Conservation (phyloP, 1,140 invertebrate genomes). For the Diachasma alloeum region DNA sequence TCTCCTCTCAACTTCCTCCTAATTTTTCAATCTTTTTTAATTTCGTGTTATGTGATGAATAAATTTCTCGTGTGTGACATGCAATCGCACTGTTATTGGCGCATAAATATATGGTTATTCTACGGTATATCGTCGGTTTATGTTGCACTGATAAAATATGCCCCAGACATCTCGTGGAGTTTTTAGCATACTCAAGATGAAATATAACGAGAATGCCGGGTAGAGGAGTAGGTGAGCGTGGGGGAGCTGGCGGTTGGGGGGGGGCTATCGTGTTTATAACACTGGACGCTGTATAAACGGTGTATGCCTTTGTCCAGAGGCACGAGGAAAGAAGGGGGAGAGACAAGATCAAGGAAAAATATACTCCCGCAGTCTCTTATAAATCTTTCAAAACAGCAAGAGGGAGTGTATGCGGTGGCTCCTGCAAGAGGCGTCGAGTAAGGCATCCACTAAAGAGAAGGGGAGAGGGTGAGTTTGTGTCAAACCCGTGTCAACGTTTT, state of each 20-base stretch:
- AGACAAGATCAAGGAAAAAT: constrained; percentile 15
- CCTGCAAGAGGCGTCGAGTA: neutral
- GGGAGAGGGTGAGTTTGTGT: neutral
- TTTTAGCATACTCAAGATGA: neutral
- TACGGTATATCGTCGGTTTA: neutral
- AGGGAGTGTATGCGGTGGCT: neutral
- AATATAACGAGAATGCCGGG: neutral
- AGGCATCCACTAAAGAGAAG: neutral
- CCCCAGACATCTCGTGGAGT: neutral
- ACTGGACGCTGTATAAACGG: neutral
- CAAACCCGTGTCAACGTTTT: constrained; percentile 46
- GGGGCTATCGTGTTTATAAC: neutral
- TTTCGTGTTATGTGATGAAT: neutral
- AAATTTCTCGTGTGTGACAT: neutral
- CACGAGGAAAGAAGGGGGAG: neutral
- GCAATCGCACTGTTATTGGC: neutral
- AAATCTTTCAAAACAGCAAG: constrained; percentile 5
- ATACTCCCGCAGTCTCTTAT: neutral
- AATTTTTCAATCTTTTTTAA: neutral
- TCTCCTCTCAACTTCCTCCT: neutral
- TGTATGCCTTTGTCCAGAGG: neutral
- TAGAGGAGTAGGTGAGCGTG: neutral
- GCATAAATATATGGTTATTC: neutral
- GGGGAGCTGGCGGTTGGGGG: neutral
- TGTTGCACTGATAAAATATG: neutral